Conservation (phyloP, 2,113 vertebrate species). For the Danio rerio region GRCz12tu NC_133193.1:45150001-45150500, state of each 20-base stretch:
- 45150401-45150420: slow-evolving; percentile 56
- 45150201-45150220: slow-evolving; percentile 11
- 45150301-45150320: neutral
- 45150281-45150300: neutral
- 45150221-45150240: slow-evolving; percentile 48
- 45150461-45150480: slow-evolving; percentile 80
- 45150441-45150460: slow-evolving; percentile 79
- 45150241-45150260: slow-evolving; percentile 41
- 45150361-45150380: slow-evolving; percentile 35
- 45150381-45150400: slow-evolving; percentile 27
- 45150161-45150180: slow-evolving; percentile 35
- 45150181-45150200: slow-evolving; percentile 38
- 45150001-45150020: slow-evolving; percentile 61
- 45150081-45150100: slow-evolving; percentile 65
- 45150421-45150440: slow-evolving; percentile 77
- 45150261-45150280: slow-evolving; percentile 6
- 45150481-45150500: slow-evolving; percentile 86
- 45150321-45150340: slow-evolving; percentile 6
- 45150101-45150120: slow-evolving; percentile 59
- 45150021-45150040: slow-evolving; percentile 62
- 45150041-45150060: slow-evolving; percentile 1
- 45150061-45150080: slow-evolving; percentile 65
- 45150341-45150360: neutral
- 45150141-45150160: slow-evolving; percentile 32
- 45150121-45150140: slow-evolving; percentile 67